Conservation (phyloP, 2,797 vertebrate species). For the Myotis findleyi region DNA sequence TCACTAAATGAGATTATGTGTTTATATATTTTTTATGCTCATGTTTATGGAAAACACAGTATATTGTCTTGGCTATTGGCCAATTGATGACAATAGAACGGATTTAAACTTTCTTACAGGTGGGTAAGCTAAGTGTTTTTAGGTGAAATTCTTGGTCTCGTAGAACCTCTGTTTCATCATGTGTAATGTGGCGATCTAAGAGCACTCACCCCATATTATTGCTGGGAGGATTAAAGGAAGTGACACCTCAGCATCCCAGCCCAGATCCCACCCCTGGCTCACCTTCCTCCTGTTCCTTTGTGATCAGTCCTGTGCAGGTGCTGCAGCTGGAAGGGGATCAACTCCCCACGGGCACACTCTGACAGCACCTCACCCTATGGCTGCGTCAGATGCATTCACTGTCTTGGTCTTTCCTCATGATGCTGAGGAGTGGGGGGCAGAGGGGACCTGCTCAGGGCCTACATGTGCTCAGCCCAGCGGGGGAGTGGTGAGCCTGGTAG, state of each 20-base stretch:
- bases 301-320: neutral
- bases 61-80: neutral
- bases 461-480: neutral
- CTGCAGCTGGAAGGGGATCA: neutral
- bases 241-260: neutral
- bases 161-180: neutral
- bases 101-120: neutral
- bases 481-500: neutral
- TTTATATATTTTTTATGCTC: neutral
- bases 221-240: neutral
- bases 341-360: neutral
- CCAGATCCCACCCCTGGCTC: neutral
- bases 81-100: neutral
- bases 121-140: neutral
- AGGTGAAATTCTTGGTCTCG: neutral
- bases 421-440: neutral
- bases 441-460: neutral
- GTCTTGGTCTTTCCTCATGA: neutral
- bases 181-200: neutral
- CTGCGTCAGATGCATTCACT: no score
- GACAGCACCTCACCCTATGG: accelerated
- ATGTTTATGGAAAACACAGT: neutral
- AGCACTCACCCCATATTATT: neutral
- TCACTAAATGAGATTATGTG: neutral
- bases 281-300: neutral